Conservation (phyloP, 2,113 vertebrate genomes). For the Ranitomeya variabilis region DNA sequence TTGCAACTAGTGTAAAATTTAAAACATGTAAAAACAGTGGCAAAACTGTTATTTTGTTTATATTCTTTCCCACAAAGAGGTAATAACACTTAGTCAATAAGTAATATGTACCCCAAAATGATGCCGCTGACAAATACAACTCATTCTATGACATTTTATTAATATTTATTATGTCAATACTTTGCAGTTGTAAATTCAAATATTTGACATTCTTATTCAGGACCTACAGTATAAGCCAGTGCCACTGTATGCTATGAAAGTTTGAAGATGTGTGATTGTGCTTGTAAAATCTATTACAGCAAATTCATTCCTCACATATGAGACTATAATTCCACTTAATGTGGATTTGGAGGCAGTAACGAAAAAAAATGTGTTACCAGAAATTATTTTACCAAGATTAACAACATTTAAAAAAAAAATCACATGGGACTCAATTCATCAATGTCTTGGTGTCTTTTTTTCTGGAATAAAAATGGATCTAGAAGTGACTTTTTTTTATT, state of each 20-base stretch:
- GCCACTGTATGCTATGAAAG: neutral
- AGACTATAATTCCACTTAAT: neutral
- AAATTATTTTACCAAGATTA: slow-evolving; percentile 2
- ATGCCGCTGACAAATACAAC: no score
- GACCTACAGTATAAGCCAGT: neutral
- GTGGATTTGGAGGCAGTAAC: neutral
- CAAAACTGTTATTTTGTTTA: no score
- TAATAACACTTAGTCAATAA: no score
- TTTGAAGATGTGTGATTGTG: neutral
- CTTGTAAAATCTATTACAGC: slow-evolving; percentile 15
- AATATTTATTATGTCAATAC: neutral
- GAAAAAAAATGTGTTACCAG: neutral
- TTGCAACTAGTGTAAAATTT: no score
- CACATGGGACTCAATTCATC: no score
- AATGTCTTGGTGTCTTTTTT: no score
- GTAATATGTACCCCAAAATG: no score
- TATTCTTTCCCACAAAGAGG: no score
- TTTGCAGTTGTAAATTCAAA: neutral
- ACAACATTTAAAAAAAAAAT: neutral
- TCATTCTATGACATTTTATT: neutral
- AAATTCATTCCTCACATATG: neutral
- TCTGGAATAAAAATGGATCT: no score
- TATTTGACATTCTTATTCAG: neutral
- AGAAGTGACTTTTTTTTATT: no score
- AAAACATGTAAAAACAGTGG: no score